Evolutionary conservation across 2,113 vertebrate species (phyloP).

Genomic region (Microtus pennsylvanicus): DNA sequence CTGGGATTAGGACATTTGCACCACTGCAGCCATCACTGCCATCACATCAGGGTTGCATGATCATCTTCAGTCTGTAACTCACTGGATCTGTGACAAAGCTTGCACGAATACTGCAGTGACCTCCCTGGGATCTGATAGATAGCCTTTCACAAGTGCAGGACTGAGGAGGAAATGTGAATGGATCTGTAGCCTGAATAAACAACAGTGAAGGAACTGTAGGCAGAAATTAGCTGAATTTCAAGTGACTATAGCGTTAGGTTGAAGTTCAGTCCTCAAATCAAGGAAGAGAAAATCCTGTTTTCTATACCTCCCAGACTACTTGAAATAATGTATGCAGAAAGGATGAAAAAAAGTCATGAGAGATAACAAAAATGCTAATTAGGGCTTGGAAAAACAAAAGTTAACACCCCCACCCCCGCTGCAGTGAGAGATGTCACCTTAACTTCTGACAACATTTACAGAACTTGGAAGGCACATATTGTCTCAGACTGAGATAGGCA

Average conservation of each 20-base stretch:
- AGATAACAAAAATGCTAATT: slow-evolving; percentile 30
- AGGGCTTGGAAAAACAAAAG: neutral
- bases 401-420: neutral
- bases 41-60: neutral
- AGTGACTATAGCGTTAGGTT: neutral
- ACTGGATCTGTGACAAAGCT: neutral
- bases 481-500: neutral
- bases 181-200: neutral
- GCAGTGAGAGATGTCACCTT: neutral
- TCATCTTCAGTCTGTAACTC: neutral
- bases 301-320: neutral
- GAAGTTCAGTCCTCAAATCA: neutral
- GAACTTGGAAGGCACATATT: slow-evolving; percentile 3
- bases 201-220: neutral
- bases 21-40: neutral
- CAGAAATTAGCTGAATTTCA: neutral
- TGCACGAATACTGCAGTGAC: neutral
- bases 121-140: slow-evolving; percentile 11
- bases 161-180: neutral
- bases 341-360: neutral
- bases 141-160: neutral
- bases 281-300: neutral
- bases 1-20: neutral
- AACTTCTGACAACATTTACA: slow-evolving; percentile 3
- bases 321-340: neutral